A percentile compares a stretch with the other conserved stretches of the same genome.
Evolutionary conservation across 2,113 vertebrate species (phyloP).

Genomic region (Haemorhous mexicanus): DNA sequence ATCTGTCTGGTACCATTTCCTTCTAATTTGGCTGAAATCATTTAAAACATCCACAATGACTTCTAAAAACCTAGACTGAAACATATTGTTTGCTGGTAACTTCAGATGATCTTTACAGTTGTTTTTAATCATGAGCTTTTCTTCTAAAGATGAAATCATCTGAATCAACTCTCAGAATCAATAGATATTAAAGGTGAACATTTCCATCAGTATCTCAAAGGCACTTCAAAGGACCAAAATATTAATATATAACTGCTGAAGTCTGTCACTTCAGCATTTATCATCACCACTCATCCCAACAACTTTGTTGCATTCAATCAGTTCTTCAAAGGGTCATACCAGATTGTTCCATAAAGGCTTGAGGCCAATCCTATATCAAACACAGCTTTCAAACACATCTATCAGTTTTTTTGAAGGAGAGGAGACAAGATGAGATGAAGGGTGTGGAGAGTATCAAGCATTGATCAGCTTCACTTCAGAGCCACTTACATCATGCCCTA

Average conservation of each 20-base stretch:
- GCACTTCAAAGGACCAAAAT: neutral
- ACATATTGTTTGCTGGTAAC: neutral
- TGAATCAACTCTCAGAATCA: neutral
- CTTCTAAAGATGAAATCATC: neutral
- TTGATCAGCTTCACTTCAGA: neutral
- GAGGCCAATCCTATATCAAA: neutral
- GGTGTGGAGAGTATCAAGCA: neutral
- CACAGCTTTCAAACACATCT: neutral
- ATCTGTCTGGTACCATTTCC: neutral
- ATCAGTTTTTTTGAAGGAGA: neutral
- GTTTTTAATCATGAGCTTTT: neutral
- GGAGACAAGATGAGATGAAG: neutral
- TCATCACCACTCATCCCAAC: neutral
- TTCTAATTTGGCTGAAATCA: neutral
- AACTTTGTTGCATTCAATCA: neutral
- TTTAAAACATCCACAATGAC: neutral
- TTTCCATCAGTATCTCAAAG: neutral
- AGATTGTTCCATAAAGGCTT: neutral
- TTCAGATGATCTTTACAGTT: neutral
- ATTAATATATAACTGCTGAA: neutral
- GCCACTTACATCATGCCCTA: neutral
- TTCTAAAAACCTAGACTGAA: neutral
- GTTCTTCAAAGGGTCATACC: neutral
- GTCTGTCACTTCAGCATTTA: neutral
- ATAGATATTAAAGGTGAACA: neutral